A percentile compares a stretch with the other conserved stretches of the same genome.
phyloP scores from a whole-genome alignment of 2,113 vertebrate species.

The Atractosteus spatula region DNA sequence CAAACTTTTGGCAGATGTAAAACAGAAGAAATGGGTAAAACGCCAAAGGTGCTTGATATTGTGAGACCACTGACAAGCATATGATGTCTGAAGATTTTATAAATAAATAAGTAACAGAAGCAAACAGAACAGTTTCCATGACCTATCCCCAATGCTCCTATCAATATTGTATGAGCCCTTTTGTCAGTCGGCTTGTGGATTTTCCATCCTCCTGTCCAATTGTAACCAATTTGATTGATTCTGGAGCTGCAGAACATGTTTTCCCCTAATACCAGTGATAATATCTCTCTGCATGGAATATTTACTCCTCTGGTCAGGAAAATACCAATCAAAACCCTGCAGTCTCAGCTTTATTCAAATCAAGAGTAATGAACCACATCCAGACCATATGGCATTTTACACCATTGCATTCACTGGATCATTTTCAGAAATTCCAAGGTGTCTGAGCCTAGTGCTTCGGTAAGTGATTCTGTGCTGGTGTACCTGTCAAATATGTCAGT shows the following conservation, averaged over 20 bases:
- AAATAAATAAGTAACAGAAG: no score
- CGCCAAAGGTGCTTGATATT: no score
- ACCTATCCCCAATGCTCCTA: no score
- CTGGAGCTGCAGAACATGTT: neutral
- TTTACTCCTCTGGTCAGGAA: slow-evolving; percentile 37
- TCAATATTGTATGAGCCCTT: no score
- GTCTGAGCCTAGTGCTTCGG: neutral
- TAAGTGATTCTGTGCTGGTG: slow-evolving; percentile 10
- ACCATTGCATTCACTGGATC: neutral
- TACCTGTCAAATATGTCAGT: neutral
- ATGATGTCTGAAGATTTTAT: no score
- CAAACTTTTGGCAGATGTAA: no score
- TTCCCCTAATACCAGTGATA: slow-evolving; percentile 30
- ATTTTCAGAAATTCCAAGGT: neutral
- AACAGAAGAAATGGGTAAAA: no score
- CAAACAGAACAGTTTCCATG: no score
- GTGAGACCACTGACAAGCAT: no score
- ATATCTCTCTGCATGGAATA: slow-evolving; percentile 39
- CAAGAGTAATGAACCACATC: slow-evolving; percentile 34
- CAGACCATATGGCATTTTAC: slow-evolving; percentile 34
- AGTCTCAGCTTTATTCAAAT: slow-evolving; percentile 36
- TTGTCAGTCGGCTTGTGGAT: no score
- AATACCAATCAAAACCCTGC: slow-evolving; percentile 35
- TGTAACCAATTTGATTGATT: neutral
- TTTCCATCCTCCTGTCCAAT: no score